Evolutionary conservation across 2,888 invertebrate species (phyloP).

Genomic region (Calameuta filiformis): DNA sequence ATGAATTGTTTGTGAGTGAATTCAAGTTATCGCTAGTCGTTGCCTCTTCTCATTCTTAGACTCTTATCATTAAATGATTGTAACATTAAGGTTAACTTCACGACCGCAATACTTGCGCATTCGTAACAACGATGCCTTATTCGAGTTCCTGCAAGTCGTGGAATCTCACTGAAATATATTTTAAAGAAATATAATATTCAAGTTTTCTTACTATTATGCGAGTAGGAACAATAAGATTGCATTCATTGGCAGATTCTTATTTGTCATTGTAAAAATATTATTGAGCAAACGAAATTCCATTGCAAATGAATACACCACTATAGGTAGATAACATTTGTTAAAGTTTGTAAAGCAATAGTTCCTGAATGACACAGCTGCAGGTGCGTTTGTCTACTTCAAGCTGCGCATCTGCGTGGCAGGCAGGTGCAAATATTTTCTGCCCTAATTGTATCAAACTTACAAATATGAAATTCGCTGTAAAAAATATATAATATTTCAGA

Average conservation of each 20-base stretch:
- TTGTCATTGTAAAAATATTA: not conserved
- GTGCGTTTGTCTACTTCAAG: not conserved
- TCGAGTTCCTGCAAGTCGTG: not conserved
- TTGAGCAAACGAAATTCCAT: not conserved
- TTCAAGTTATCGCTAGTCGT: not conserved
- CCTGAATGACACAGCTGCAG: not conserved
- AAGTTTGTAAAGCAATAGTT: not conserved
- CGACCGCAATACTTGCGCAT: not conserved
- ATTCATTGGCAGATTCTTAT: not conserved
- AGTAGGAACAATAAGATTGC: not conserved
- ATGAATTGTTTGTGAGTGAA: too few species aligned
- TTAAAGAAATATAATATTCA: not conserved
- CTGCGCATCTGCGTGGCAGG: not conserved
- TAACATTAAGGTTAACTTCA: not conserved
- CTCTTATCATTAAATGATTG: not conserved
- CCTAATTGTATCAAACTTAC: not conserved
- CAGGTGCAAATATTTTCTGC: not conserved
- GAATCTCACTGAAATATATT: not conserved
- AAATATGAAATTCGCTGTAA: not conserved
- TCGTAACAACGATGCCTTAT: not conserved
- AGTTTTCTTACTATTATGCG: not conserved
- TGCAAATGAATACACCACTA: not conserved
- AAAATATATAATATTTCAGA: not conserved
- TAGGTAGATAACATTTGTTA: not conserved
- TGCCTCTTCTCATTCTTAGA: not conserved